Base-by-base conservation (phyloP, 2,797 vertebrate genomes). In the Smutsia temminckii region DNA sequence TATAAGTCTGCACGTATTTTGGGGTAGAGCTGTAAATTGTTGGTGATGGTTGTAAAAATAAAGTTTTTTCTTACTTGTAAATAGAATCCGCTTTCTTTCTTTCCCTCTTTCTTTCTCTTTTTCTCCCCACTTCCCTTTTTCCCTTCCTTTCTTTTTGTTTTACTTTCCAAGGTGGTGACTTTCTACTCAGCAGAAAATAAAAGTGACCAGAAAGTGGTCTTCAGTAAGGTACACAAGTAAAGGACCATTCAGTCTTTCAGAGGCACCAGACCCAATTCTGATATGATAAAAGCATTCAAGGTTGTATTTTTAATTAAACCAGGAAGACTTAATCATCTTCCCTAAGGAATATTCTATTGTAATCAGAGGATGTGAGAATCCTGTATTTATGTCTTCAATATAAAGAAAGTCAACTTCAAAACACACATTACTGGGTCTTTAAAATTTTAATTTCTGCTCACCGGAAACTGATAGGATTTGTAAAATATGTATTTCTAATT, bases 61-160 rank as follows among this genome's bases (percentile, higher is more conserved):
- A 89, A 77, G 16, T 84, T 68, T 93, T n/a, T 85, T 94, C 79
- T 96, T 80, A 77, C 32, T 49, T 91, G 34, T 81, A 75, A 95
- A 94, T 0, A 68, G 20, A 10, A 8, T 46, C 94, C 46, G 21
- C 29, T 81, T 51, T 59, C 29, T 46, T 25, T n/a, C 63, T 63
- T 68, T 34, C 27, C 32, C 8, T 46, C 9, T 18, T 37, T 5
- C 12, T 85, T 75, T 10, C 25, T 61, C 14, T 17, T 16, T 66
- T 6, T 74, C 46, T 29, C 10, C 2, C 11, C 14, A 2, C 1
- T 18, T 16, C 23, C 17, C 53, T 34, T 10, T 7, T 9, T 49
- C n/a, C 21, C 14, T 46, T 27, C 13, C 5, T 29, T 18, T 32
- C 9, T 13, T n/a, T 59, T n/a, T 14, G 59, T 74, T 79, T 64